Conservation (phyloP, 2,888 invertebrate species). For the Tholera decimalis region DNA sequence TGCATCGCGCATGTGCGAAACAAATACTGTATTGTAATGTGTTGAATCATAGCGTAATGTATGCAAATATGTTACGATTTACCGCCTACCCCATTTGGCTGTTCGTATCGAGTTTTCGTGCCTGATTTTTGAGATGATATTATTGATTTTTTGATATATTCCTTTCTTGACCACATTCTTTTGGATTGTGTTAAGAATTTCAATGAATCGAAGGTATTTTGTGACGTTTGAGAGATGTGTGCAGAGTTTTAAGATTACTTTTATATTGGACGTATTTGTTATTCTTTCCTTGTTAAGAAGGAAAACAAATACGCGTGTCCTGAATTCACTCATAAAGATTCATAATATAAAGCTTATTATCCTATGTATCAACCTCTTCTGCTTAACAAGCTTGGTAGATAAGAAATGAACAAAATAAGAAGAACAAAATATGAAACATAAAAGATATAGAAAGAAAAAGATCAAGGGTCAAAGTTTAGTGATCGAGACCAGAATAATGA, state of each 20-base stretch:
- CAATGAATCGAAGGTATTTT: constrained; percentile 33
- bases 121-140: constrained; percentile 41
- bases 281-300: constrained; percentile 26
- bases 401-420: background rate
- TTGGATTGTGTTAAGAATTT: constrained; percentile 38
- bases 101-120: constrained; percentile 45
- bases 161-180: constrained; percentile 55
- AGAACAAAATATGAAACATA: background rate
- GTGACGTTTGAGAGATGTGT: constrained; percentile 41
- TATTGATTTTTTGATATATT: constrained; percentile 48
- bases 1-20: constrained; percentile 72
- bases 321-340: constrained; percentile 40
- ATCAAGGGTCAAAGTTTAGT: constrained; percentile 23
- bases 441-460: constrained; percentile 28
- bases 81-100: constrained; percentile 66
- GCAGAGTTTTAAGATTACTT: constrained; percentile 25
- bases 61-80: constrained; percentile 78
- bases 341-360: constrained; percentile 30
- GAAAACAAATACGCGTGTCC: constrained; percentile 14
- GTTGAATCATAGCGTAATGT: constrained; percentile 81
- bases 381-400: constrained; percentile 17
- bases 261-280: constrained; percentile 24
- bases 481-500: constrained; percentile 37
- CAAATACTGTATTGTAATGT: constrained; percentile 82
- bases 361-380: constrained; percentile 19